Conservation (phyloP, 2,113 vertebrate species). For the Pipra filicauda region DNA sequence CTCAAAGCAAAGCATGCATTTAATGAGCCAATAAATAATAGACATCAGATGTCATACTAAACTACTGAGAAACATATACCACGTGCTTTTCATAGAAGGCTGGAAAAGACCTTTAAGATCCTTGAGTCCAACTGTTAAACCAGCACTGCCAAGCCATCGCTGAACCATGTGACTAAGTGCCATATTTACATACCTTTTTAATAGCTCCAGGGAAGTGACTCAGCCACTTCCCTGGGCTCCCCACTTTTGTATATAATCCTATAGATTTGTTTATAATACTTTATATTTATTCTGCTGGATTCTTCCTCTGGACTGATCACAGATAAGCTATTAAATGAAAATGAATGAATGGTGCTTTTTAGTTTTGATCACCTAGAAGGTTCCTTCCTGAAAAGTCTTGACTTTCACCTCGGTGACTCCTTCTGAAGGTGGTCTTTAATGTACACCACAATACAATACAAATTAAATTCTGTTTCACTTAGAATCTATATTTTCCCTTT, state of each 20-base stretch:
- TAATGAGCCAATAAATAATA: constrained; percentile 45
- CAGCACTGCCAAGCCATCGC: neutral
- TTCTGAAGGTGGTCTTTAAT: neutral
- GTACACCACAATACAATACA: neutral
- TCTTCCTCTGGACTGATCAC: neutral
- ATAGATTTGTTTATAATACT: too few species aligned
- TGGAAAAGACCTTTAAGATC: neutral
- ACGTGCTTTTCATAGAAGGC: neutral
- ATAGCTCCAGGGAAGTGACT: neutral
- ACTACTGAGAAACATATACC: neutral
- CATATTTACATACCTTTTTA: neutral
- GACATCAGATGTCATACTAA: neutral
- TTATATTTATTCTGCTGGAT: neutral
- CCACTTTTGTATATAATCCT: neutral
- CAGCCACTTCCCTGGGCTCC: neutral
- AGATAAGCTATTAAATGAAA: neutral
- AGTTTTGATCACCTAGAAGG: neutral
- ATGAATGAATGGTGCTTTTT: neutral
- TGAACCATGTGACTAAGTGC: neutral
- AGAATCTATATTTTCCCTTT: neutral
- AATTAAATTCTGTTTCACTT: neutral
- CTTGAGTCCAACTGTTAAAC: neutral
- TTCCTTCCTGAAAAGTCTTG: neutral
- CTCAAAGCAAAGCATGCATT: neutral
- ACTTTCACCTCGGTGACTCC: neutral